These are phyloP conservation scores for Papilio elwesi DNA, from an alignment of 2,888 invertebrate genomes.

Conservation along the genomic window DNA sequence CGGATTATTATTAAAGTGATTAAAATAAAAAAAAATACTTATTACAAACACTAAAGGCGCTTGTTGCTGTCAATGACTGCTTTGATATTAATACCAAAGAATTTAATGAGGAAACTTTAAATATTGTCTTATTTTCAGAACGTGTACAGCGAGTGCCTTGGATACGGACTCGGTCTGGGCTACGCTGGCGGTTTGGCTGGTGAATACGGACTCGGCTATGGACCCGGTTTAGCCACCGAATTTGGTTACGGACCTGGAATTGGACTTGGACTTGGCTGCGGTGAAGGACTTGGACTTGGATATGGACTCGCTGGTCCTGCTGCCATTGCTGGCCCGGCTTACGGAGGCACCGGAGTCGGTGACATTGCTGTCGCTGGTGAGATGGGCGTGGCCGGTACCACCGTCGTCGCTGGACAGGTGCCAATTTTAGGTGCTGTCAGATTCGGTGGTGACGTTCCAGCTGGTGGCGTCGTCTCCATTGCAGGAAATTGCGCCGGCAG, in stretches of 20 bases:
- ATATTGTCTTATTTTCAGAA: conserved; percentile 40
- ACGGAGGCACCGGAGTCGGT: conserved; percentile 47
- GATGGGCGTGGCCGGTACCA: conserved; percentile 52
- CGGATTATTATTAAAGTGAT: too few species aligned
- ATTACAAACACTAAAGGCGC: too few species aligned
- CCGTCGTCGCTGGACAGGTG: conserved; percentile 51
- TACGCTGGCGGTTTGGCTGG: conserved; percentile 15
- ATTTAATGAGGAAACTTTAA: neutral
- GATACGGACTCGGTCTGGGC: conserved; percentile 27
- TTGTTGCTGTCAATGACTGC: neutral
- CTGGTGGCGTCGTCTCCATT: conserved; percentile 52
- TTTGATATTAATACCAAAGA: too few species aligned
- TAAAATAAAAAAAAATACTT: neutral
- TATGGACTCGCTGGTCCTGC: conserved; percentile 35
- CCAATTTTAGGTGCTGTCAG: conserved; percentile 54
- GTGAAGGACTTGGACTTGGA: conserved; percentile 29
- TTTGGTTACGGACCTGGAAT: conserved; percentile 24
- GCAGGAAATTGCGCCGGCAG: conserved; percentile 50
- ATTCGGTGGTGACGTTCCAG: conserved; percentile 54
- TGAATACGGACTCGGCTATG: conserved; percentile 17
- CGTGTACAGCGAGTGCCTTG: conserved; percentile 43
- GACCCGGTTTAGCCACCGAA: conserved; percentile 18
- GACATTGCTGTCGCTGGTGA: conserved; percentile 50
- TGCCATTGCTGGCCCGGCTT: conserved; percentile 35
- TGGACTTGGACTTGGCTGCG: conserved; percentile 26